phyloP scores from a whole-genome alignment of 2,888 invertebrate genomes.

The Micropterix aruncella region DNA sequence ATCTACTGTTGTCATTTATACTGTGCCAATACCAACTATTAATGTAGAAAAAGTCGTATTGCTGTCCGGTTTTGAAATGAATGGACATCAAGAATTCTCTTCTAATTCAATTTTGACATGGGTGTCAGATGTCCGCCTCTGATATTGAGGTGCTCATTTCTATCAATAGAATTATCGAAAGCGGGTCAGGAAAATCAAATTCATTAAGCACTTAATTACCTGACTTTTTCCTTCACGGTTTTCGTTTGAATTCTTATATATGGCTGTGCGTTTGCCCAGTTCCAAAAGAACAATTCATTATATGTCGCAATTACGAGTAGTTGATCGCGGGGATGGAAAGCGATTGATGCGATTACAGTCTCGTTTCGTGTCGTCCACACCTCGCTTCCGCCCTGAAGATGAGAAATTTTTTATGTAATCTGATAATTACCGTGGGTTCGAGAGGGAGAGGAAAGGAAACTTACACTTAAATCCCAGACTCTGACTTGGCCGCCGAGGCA shows the following conservation, averaged over 20 bases:
- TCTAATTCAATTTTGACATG: too few relatives aligned
- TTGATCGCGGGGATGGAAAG: slow-evolving; percentile 74
- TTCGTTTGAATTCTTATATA: slow-evolving; percentile 63
- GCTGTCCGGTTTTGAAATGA: too few relatives aligned
- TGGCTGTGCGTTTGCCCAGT: slow-evolving; percentile 68
- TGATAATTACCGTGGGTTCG: too few relatives aligned
- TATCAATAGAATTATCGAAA: slow-evolving; percentile 1
- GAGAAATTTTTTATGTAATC: too few relatives aligned
- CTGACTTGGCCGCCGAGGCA: slow-evolving; percentile 82
- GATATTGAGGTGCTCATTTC: too few relatives aligned
- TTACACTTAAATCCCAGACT: slow-evolving; percentile 73
- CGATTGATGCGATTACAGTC: slow-evolving; percentile 70
- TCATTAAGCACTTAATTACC: slow-evolving; percentile 29
- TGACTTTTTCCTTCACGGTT: slow-evolving; percentile 66
- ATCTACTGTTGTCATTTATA: slow-evolving; percentile 1
- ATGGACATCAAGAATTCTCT: too few relatives aligned
- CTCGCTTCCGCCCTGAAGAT: slow-evolving; percentile 74
- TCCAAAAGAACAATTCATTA: slow-evolving; percentile 81
- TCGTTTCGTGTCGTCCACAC: slow-evolving; percentile 62
- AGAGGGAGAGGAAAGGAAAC: too few relatives aligned
- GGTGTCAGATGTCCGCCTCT: too few relatives aligned
- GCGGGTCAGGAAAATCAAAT: slow-evolving; percentile 1
- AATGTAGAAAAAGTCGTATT: too few relatives aligned
- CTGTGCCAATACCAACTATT: not conserved
- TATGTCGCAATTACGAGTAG: slow-evolving; percentile 74